Evolutionary conservation across 2,113 vertebrate genomes (phyloP).

Genomic region (Noturus placidus): DNA sequence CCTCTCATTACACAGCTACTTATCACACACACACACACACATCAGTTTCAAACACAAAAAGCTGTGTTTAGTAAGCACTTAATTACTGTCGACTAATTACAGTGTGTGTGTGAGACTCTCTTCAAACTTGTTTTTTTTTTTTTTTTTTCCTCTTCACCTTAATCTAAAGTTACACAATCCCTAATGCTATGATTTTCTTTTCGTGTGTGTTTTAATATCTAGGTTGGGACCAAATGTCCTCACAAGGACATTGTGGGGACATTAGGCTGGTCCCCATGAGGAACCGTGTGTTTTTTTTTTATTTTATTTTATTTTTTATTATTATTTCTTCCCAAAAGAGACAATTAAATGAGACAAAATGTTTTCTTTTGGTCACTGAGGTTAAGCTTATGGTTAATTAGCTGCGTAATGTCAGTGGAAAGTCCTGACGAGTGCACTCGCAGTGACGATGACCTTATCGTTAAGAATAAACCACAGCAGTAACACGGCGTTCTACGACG

Average conservation of each 20-base stretch:
- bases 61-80: constrained; percentile 71
- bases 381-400: not conserved
- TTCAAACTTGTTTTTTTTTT: not conserved
- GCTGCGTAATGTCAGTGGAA: not conserved
- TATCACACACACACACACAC: constrained; percentile 24
- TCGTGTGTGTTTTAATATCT: not conserved
- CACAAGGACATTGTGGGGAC: not conserved
- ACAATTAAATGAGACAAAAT: not conserved
- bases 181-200: not conserved
- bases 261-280: too few relatives aligned
- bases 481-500: not conserved
- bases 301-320: too few relatives aligned
- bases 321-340: too few relatives aligned
- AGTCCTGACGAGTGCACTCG: too few relatives aligned
- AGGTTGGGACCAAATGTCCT: not conserved
- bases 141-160: not conserved
- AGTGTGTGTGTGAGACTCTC: constrained; percentile 3
- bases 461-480: not conserved
- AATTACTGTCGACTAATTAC: constrained; percentile 66
- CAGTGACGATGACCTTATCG: not conserved
- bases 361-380: not conserved
- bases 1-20: constrained; percentile 50
- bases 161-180: not conserved
- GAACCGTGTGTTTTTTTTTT: not conserved
- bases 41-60: constrained; percentile 44